Percentiles rank a stretch among this genome's conserved stretches.
These are phyloP conservation scores for Ovibos moschatus DNA, from an alignment of 2,113 vertebrate species.

Conservation along the genomic window DNA sequence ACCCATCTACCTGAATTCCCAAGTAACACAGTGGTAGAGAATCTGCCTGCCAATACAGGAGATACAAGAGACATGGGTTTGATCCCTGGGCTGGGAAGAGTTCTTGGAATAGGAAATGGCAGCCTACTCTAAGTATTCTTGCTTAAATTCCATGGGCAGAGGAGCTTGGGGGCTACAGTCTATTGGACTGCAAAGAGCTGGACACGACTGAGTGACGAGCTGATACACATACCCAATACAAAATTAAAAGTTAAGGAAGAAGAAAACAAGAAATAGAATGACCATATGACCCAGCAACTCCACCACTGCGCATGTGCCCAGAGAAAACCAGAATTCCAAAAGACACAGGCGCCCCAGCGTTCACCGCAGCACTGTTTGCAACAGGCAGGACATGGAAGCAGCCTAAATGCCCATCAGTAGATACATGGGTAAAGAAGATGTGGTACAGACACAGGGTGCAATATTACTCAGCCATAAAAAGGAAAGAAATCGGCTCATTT, in stretches of 20 bases:
- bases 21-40: background rate
- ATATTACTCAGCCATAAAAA: background rate
- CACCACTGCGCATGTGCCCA: background rate
- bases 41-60: background rate
- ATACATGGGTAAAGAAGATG: background rate
- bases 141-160: background rate
- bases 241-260: background rate
- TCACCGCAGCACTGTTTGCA: background rate
- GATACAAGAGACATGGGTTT: background rate
- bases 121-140: background rate
- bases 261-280: background rate
- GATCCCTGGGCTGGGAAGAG: background rate
- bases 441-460: background rate
- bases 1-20: background rate
- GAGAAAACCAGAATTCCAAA: background rate
- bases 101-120: background rate
- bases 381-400: background rate
- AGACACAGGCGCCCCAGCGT: background rate
- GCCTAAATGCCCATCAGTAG: background rate
- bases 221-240: background rate
- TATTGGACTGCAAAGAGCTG: background rate
- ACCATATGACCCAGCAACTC: background rate
- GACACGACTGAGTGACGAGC: background rate
- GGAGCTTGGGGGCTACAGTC: background rate
- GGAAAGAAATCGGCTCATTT: background rate